Evolutionary conservation across 2,797 vertebrate species (phyloP), one percentile per base, ranked within the genome.

Genomic region (Fistularia commersonii): DNA sequence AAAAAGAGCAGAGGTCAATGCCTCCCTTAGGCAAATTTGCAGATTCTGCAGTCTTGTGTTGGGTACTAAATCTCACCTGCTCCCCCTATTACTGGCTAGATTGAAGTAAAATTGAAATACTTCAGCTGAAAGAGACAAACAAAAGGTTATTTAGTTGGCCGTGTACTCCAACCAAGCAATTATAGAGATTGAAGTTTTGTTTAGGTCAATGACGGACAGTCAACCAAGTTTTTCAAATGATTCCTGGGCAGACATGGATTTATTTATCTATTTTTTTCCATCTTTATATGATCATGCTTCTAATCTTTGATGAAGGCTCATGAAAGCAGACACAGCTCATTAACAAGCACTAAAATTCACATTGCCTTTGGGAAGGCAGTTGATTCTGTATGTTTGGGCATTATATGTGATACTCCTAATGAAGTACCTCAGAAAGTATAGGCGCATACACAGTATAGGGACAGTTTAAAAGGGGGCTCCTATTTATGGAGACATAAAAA

Each of bases 1-100:
- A 62, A 76, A 82, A 72, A 70, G 82, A 79, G 77, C 81, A 87
- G 54, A 86, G 83, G 83, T 84, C 86, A 85, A 41, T 51, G 13
- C 45, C 56, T 60, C 41, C 10, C 45, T 7, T 52, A 48, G 51
- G 57, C 47, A 74, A 77, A 84, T 70, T 66, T 73, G 75, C 80
- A 64, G 55, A 68, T 42, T 57, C 48, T 61, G 74, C 77, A 77
- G 76, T 73, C 69, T 66, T 72, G 72, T 54, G 64, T 57, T 51
- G 71, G 48, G 53, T 80, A 60, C 64, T 80, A 76, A 82, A 81
- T 70, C 69, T 68, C 66, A 79, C 45, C 40, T 44, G 50, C 44
- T 61, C 51, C 51, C 47, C 48, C 53, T 33, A 48, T 59, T 52
- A 56, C 54, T 57, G 13, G 41, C 57, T 41, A 38, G 41, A 50